phyloP scores from a whole-genome alignment of 2,888 invertebrate genomes.

The Sinotaia quadrata region DNA sequence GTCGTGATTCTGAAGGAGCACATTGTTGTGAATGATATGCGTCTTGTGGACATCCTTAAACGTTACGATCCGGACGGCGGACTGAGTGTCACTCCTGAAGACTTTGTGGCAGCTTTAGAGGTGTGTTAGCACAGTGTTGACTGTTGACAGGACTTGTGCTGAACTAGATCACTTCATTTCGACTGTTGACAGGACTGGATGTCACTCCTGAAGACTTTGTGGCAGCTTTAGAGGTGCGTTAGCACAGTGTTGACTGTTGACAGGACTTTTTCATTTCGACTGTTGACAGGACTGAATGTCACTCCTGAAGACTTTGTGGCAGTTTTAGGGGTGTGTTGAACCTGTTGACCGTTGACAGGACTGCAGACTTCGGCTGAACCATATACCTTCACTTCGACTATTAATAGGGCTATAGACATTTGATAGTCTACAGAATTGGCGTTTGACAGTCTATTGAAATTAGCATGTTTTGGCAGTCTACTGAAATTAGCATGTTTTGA shows the following conservation, averaged over 20 bases:
- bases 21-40: slow-evolving; percentile 67
- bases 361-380: slow-evolving; percentile 16
- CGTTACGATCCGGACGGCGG: slow-evolving; percentile 59
- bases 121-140: slow-evolving; percentile 40
- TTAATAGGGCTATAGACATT: background rate
- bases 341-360: background rate
- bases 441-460: no score
- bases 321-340: slow-evolving; percentile 59
- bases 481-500: no score
- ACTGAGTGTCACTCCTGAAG: slow-evolving; percentile 57
- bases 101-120: slow-evolving; percentile 64
- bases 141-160: no score
- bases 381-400: no score
- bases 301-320: slow-evolving; percentile 62
- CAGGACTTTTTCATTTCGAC: no score
- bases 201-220: slow-evolving; percentile 65
- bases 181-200: background rate
- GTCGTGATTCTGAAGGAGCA: slow-evolving; percentile 63
- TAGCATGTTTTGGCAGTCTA: no score
- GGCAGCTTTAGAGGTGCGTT: slow-evolving; percentile 60
- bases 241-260: background rate
- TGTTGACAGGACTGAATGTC: slow-evolving; percentile 33
- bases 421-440: no score
- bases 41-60: slow-evolving; percentile 63
- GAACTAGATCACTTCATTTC: no score